Conservation (phyloP, 1,140 invertebrate genomes). For the Solen grandis region DNA sequence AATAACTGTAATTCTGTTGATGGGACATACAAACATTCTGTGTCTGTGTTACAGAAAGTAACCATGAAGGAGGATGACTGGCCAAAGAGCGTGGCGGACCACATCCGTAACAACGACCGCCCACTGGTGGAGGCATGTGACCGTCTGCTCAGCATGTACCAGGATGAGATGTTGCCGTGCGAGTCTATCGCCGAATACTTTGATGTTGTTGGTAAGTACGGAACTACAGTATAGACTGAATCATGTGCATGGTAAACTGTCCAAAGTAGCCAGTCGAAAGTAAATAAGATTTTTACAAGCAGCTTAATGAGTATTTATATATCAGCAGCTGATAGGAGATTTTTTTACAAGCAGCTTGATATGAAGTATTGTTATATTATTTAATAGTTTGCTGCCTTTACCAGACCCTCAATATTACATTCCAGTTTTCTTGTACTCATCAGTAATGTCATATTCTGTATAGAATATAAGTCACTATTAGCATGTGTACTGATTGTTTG, state of each 20-base stretch:
- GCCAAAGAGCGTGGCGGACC: slow-evolving; percentile 93
- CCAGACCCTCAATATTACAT: too few relatives aligned
- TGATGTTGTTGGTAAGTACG: slow-evolving; percentile 86
- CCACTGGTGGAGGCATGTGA: slow-evolving; percentile 93
- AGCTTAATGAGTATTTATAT: background rate
- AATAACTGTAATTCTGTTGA: too few relatives aligned
- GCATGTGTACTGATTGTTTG: background rate
- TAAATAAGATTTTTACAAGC: background rate
- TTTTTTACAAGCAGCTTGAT: background rate
- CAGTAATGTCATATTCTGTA: background rate
- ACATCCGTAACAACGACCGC: slow-evolving; percentile 96
- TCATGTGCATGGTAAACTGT: too few relatives aligned
- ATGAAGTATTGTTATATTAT: background rate
- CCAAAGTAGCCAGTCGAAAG: background rate
- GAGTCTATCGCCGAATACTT: slow-evolving; percentile 94
- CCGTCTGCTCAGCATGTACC: slow-evolving; percentile 87
- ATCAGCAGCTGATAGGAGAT: background rate
- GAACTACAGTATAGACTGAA: too few relatives aligned
- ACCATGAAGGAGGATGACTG: slow-evolving; percentile 86
- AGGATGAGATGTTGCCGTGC: slow-evolving; percentile 94
- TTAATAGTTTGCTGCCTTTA: background rate
- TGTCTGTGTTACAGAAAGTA: slow-evolving; percentile 85
- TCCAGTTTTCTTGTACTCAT: background rate
- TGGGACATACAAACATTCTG: background rate
- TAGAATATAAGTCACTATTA: background rate